Evolutionary conservation across 2,888 invertebrate species (phyloP), one percentile per base, ranked within the genome.

Genomic region (Vesta saturnalis): DNA sequence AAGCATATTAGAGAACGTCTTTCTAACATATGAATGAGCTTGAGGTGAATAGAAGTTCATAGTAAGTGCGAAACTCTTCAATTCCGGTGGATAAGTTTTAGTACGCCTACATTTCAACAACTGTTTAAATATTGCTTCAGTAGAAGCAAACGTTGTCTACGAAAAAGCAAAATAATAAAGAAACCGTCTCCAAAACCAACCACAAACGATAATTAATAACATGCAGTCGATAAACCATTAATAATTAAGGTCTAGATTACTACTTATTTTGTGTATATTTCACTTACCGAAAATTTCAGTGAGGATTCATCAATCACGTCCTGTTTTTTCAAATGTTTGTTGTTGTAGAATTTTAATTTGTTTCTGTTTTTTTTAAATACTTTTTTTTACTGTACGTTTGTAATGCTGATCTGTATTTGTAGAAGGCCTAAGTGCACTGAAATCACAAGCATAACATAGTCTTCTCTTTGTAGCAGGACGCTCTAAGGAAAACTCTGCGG

Each of bases 21-120:
- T 68, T 16, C 77, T 52, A 1, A 78, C 71, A 70, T 71, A 77
- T 21, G 58, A 56, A 59, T n/a, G n/a, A n/a, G n/a, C n/a, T n/a
- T n/a, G n/a, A n/a, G n/a, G n/a, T n/a, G n/a, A n/a, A n/a, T n/a
- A n/a, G n/a, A n/a, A n/a, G n/a, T n/a, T n/a, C n/a, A n/a, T n/a
- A n/a, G n/a, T n/a, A n/a, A n/a, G n/a, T 78, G 59, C 22, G 43
- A 59, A 59, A 1, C 35, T 19, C 43, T 23, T 39, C 15, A 35
- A 12, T 30, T 39, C 57, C 1, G 39, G 35, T 57, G 57, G 30
- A 14, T 57, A 57, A 23, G 12, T n/a, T 46, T 46, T 46, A 46
- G 46, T 6, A 3, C 14, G 46, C 14, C n/a, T 46, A 46, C 6
- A 46, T 46, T 46, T 46, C n/a, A n/a, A n/a, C n/a, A n/a, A n/a